These are phyloP conservation scores for Heliothis peltigera DNA, from an alignment of 2,888 invertebrate genomes.

Conservation along the genomic window DNA sequence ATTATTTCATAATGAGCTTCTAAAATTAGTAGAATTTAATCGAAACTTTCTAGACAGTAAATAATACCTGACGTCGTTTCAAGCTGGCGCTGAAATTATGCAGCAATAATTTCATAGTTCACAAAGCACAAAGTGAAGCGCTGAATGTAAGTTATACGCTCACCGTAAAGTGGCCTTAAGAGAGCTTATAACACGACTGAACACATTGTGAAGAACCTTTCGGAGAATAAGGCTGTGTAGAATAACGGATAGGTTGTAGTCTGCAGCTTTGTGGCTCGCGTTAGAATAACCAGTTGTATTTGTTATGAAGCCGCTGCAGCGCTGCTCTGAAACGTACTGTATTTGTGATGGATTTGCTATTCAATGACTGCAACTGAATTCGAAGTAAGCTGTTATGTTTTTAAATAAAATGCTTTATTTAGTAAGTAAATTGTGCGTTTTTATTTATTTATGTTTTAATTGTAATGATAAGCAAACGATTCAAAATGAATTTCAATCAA, in stretches of 20 bases:
- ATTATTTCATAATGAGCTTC: background rate
- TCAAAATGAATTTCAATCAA: too few species aligned
- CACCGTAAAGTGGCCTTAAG: slow-evolving; percentile 71
- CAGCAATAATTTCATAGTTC: slow-evolving; percentile 72
- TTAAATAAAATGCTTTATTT: slow-evolving; percentile 23
- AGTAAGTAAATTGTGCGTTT: slow-evolving; percentile 22
- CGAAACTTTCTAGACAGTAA: slow-evolving; percentile 57
- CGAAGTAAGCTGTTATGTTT: slow-evolving; percentile 28
- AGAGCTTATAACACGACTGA: slow-evolving; percentile 71
- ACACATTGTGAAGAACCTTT: slow-evolving; percentile 66
- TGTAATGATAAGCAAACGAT: too few species aligned
- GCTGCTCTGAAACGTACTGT: slow-evolving; percentile 21
- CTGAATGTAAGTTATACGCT: slow-evolving; percentile 66
- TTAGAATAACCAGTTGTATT: slow-evolving; percentile 44
- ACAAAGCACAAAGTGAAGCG: slow-evolving; percentile 70
- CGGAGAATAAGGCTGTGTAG: slow-evolving; percentile 59
- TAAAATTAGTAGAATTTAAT: slow-evolving; percentile 31
- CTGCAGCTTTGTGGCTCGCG: slow-evolving; percentile 48
- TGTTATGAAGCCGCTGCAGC: slow-evolving; percentile 37
- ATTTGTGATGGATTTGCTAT: slow-evolving; percentile 42
- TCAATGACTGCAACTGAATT: slow-evolving; percentile 22
- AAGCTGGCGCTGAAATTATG: slow-evolving; percentile 67
- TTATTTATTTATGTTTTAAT: too few species aligned
- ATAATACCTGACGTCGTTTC: slow-evolving; percentile 61
- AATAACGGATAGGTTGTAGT: slow-evolving; percentile 58